Conservation (phyloP, 1,140 invertebrate genomes). For the Orchesella cincta region DNA sequence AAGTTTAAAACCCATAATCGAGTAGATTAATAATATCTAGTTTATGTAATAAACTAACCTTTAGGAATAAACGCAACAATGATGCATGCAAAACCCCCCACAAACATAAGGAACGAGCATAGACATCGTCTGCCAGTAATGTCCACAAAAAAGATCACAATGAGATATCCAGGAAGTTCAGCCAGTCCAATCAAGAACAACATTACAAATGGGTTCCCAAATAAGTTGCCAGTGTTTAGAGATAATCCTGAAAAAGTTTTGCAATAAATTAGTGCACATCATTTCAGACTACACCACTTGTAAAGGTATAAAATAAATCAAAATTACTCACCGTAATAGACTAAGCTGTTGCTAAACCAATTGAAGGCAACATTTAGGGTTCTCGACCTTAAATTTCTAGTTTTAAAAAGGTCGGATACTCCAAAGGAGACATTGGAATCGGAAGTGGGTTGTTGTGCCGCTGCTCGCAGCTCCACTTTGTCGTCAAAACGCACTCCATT, state of each 20-base stretch:
- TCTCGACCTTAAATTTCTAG: conserved; percentile 51
- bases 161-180: conserved; percentile 52
- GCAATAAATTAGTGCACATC: not conserved
- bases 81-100: conserved; percentile 52
- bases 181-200: conserved; percentile 54
- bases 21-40: too few species aligned
- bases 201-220: conserved; percentile 57
- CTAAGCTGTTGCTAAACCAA: conserved; percentile 55
- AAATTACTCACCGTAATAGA: conserved; percentile 55
- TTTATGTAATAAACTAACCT: conserved; percentile 60
- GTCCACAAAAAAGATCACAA: conserved; percentile 47
- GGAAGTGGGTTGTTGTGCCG: not conserved
- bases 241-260: conserved; percentile 51
- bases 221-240: conserved; percentile 56
- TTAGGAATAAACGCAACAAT: conserved; percentile 63
- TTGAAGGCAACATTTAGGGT: conserved; percentile 55
- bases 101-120: conserved; percentile 39
- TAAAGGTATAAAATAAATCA: not conserved
- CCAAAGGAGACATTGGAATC: not conserved
- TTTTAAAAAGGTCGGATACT: not conserved
- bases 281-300: not conserved
- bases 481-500: conserved; percentile 34
- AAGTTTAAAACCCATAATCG: too few species aligned
- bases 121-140: conserved; percentile 42
- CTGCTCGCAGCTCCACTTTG: conserved; percentile 15